A percentile compares a stretch with the other conserved stretches of the same genome.
phyloP scores from a whole-genome alignment of 2,888 invertebrate genomes.

The Endomychus coccineus region DNA sequence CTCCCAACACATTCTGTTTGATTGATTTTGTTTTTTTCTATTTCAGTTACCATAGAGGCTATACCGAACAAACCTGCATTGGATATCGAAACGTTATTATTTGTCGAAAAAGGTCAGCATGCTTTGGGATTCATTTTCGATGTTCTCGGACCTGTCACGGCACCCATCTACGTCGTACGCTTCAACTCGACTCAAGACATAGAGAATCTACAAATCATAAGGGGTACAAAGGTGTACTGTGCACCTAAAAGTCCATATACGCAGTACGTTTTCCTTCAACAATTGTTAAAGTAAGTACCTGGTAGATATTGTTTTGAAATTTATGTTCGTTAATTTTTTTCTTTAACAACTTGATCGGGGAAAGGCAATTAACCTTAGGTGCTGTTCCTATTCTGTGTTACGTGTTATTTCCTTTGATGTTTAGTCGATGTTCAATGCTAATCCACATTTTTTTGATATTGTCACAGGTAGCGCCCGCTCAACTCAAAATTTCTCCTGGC shows the following conservation, averaged over 20 bases:
- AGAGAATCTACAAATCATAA: slow-evolving; percentile 53
- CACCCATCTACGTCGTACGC: slow-evolving; percentile 84
- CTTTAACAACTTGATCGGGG: no score
- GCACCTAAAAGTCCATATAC: slow-evolving; percentile 74
- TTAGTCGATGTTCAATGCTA: no score
- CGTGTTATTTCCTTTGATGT: no score
- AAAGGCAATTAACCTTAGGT: no score
- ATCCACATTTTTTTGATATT: no score
- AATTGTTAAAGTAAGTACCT: slow-evolving; percentile 60
- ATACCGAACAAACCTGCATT: slow-evolving; percentile 67
- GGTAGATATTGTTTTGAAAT: no score
- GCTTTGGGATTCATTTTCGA: slow-evolving; percentile 80
- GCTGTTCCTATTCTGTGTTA: no score
- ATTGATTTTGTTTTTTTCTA: no score
- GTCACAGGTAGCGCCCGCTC: no score
- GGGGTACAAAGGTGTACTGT: slow-evolving; percentile 70
- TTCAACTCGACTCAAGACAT: slow-evolving; percentile 79
- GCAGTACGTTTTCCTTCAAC: slow-evolving; percentile 64
- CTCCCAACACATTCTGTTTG: no score
- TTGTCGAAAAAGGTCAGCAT: slow-evolving; percentile 69
- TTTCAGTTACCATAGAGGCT: slow-evolving; percentile 68
- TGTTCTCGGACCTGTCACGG: slow-evolving; percentile 79
- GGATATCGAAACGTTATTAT: slow-evolving; percentile 81
- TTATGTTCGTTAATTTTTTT: no score
- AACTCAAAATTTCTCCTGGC: no score